Conservation (phyloP, 2,113 vertebrate species). For the Acanthochromis polyacanthus region DNA sequence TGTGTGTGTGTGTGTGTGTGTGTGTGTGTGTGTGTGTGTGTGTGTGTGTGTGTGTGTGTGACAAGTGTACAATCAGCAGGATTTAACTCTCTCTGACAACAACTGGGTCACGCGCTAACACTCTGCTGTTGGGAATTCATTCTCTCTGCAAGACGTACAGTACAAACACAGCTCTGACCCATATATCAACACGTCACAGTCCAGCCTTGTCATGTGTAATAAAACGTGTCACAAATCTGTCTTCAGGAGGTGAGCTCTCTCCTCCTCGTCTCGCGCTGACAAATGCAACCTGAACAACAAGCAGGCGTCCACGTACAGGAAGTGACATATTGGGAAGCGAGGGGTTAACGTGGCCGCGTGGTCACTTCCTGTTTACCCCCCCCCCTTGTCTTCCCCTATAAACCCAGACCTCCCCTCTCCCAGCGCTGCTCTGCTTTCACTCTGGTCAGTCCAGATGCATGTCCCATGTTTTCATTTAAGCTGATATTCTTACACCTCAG, state of each 20-base stretch:
- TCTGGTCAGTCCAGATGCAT: neutral
- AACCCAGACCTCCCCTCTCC: neutral
- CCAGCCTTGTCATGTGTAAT: slow-evolving; percentile 15
- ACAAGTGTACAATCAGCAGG: slow-evolving; percentile 53
- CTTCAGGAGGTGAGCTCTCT: neutral
- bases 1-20: slow-evolving; percentile 17
- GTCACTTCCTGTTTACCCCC: slow-evolving; percentile 77
- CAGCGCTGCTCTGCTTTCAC: neutral
- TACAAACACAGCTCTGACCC: slow-evolving; percentile 50
- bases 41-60: slow-evolving; percentile 13
- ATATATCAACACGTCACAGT: slow-evolving; percentile 46
- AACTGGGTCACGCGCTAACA: slow-evolving; percentile 58
- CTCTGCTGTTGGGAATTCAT: slow-evolving; percentile 12
- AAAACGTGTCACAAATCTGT: slow-evolving; percentile 22
- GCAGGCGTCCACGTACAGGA: slow-evolving; percentile 35
- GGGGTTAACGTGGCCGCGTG: slow-evolving; percentile 38
- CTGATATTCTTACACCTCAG: neutral
- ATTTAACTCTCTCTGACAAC: slow-evolving; percentile 64
- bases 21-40: slow-evolving; percentile 28
- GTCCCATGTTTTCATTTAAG: neutral
- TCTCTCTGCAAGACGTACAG: slow-evolving; percentile 26
- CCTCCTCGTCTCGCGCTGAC: neutral
- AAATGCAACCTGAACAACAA: slow-evolving; percentile 30
- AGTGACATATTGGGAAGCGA: slow-evolving; percentile 53
- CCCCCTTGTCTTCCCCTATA: slow-evolving; percentile 12